Base-by-base conservation (phyloP, 2,888 invertebrate genomes). In the Papilio gigon region DNA sequence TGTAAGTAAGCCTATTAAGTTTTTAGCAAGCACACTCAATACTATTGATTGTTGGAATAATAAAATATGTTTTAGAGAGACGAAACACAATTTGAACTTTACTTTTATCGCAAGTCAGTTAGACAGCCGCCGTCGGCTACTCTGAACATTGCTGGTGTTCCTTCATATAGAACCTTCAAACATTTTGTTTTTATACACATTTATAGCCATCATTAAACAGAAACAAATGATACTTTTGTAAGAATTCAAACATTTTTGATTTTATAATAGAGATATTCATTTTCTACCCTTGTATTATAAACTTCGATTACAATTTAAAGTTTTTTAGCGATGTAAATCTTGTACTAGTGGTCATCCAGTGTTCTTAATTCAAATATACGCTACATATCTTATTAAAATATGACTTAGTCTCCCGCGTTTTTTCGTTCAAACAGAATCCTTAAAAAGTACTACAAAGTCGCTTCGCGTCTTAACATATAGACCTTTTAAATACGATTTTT, bases 21-120 rank as follows among this genome's bases (percentile, higher is more conserved):
- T 75, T 74, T 76, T 74, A 75, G 74, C 76, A 71, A 74, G 75
- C 75, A 72, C 69, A 71, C 56, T 71, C 72, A 71, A 73, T 76
- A 71, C 70, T 73, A 73, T 64, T 68, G 69, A 67, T 65, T 71
- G 59, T 71, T 71, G 68, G 72, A 73, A 71, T 73, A 72, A 75
- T 76, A 77, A 75, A 74, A 71, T 70, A 71, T 72, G 65, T 66
- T 71, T 74, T 65, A 72, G 72, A 75, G 73, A 75, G 69, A 47
- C 12, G n/a, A 73, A 74, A 71, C 72, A 76, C 73, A 75, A 77
- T 77, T 76, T 73, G 71, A 62, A 70, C 62, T 71, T 74, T 72
- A 68, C 71, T 70, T 72, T 75, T 76, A 73, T 75, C 70, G 42
- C 33, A 70, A 70, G 66, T 71, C 65, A 71, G 73, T 74, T 71